Evolutionary conservation across 2,888 invertebrate genomes (phyloP).

Genomic region (Drosophila longiperda): DNA sequence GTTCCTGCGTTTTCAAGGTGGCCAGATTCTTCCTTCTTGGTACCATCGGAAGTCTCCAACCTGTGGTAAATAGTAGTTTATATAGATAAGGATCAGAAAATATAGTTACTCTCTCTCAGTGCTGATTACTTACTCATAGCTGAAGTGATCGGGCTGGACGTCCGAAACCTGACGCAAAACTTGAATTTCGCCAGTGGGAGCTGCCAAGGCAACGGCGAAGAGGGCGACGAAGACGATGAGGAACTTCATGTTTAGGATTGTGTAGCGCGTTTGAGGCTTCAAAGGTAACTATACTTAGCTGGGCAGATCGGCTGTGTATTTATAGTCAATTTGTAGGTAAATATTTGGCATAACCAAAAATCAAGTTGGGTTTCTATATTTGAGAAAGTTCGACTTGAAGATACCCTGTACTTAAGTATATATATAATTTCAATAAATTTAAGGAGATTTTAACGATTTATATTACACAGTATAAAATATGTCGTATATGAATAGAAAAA

Average conservation of each 20-base stretch:
- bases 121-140: neutral
- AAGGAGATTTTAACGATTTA: neutral
- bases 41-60: conserved; percentile 3
- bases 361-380: neutral
- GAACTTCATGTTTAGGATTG: conserved; percentile 67
- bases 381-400: neutral
- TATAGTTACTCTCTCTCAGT: no score
- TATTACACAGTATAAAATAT: neutral
- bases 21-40: conserved; percentile 48
- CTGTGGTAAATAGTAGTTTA: neutral
- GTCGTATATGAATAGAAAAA: neutral
- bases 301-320: conserved; percentile 18
- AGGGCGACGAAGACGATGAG: conserved; percentile 73
- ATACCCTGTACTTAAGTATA: neutral
- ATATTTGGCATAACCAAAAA: neutral
- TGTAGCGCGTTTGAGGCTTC: conserved; percentile 52
- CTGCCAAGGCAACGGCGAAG: conserved; percentile 73
- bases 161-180: conserved; percentile 1
- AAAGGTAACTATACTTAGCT: conserved; percentile 43
- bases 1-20: conserved; percentile 75
- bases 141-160: neutral
- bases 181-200: conserved; percentile 31
- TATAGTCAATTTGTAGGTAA: conserved; percentile 17
- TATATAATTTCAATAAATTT: no score
- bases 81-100: neutral